phyloP scores from a whole-genome alignment of 2,888 invertebrate species.

The Dione juno region DNA sequence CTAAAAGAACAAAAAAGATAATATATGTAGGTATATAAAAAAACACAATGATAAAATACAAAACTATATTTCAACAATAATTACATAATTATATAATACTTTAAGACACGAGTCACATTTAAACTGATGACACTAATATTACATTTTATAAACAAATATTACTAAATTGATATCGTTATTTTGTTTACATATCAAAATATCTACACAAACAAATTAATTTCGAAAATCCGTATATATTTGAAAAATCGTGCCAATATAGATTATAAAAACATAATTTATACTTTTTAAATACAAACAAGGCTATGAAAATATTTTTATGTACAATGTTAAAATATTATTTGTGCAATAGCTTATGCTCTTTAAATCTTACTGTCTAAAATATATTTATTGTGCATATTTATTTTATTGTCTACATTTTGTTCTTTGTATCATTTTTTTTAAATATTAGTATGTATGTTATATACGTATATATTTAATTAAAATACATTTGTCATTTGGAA shows the following conservation, averaged over 20 bases:
- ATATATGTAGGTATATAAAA: not conserved
- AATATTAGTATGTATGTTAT: not conserved
- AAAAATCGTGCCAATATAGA: conserved; percentile 5
- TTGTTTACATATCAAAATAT: conserved; percentile 26
- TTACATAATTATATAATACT: conserved; percentile 59
- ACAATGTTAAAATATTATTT: conserved; percentile 17
- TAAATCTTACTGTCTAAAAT: conserved; percentile 1
- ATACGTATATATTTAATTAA: not conserved
- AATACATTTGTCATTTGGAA: not conserved
- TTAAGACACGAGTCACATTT: conserved; percentile 41
- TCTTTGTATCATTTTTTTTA: conserved; percentile 18
- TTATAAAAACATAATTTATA: not conserved
- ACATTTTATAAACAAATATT: conserved; percentile 26
- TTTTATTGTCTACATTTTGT: not conserved
- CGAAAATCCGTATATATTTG: not conserved
- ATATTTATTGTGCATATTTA: conserved; percentile 7
- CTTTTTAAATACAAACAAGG: conserved; percentile 7
- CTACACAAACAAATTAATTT: conserved; percentile 12
- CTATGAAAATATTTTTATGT: conserved; percentile 10
- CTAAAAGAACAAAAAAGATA: not conserved
- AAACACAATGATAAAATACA: conserved; percentile 46
- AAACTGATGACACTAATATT: conserved; percentile 42
- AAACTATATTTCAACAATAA: conserved; percentile 77
- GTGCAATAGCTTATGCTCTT: conserved; percentile 13
- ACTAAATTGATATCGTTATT: conserved; percentile 18